These are phyloP conservation scores for Pseudochirops corinnae DNA, from an alignment of 2,797 vertebrate genomes.

Conservation along the genomic window DNA sequence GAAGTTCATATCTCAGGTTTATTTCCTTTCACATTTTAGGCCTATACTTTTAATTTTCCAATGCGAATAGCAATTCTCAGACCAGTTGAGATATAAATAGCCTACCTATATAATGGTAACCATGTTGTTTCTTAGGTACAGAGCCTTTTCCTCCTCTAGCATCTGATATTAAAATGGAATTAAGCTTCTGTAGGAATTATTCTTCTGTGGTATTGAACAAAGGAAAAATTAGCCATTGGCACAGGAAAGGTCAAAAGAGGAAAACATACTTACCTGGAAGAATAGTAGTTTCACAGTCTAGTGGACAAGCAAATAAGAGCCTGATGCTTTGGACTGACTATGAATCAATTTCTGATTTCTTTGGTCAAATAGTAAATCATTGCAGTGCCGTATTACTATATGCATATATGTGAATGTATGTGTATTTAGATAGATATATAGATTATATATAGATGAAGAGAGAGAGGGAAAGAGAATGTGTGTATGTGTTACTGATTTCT, in stretches of 20 bases:
- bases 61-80: not conserved
- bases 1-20: conserved; percentile 34
- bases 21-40: conserved; percentile 43
- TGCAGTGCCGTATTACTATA: conserved; percentile 44
- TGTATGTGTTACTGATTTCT: conserved; percentile 57
- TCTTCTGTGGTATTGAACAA: conserved; percentile 69
- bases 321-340: conserved; percentile 74
- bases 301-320: conserved; percentile 76
- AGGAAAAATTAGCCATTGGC: conserved; percentile 73
- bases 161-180: conserved; percentile 41
- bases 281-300: conserved; percentile 79
- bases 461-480: not conserved
- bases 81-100: not conserved
- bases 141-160: not conserved
- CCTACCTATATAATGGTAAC: not conserved
- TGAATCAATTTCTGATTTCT: conserved; percentile 78
- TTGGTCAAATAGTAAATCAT: conserved; percentile 81
- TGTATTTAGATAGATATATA: too few species aligned
- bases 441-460: too few species aligned
- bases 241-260: conserved; percentile 54
- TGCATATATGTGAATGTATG: too few species aligned
- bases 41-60: conserved; percentile 41
- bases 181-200: conserved; percentile 67
- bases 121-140: conserved; percentile 57
- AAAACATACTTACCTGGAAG: conserved; percentile 76